Evolutionary conservation across 2,797 vertebrate genomes (phyloP).

Genomic region (Calcarius lapponicus): DNA sequence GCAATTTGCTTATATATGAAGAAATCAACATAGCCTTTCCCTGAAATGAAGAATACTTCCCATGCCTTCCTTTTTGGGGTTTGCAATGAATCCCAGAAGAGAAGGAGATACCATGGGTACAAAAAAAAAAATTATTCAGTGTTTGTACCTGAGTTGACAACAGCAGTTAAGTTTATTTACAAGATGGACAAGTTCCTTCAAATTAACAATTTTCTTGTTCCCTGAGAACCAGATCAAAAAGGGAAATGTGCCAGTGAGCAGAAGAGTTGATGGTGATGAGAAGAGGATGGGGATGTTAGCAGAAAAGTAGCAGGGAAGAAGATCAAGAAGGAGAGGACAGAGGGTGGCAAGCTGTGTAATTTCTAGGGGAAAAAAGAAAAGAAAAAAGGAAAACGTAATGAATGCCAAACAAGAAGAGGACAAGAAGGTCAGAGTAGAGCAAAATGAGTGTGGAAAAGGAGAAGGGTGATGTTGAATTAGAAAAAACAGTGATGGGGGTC

Average conservation of each 20-base stretch:
- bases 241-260: neutral
- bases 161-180: neutral
- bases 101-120: neutral
- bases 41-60: neutral
- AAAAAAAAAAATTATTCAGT: neutral
- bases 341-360: neutral
- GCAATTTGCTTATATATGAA: neutral
- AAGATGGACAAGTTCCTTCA: slow-evolving; percentile 1
- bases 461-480: neutral
- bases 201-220: neutral
- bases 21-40: neutral
- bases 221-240: neutral
- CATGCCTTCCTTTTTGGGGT: neutral
- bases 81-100: neutral
- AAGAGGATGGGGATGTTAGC: neutral
- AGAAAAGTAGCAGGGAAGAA: neutral
- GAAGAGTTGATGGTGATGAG: neutral
- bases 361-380: neutral
- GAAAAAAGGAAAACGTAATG: neutral
- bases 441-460: neutral
- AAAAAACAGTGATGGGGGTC: neutral
- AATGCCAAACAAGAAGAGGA: neutral
- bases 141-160: neutral
- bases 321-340: neutral
- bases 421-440: neutral